Evolutionary conservation across 2,888 invertebrate genomes (phyloP), one percentile per base, ranked within the genome.

Genomic region (Megamerina dolium): DNA sequence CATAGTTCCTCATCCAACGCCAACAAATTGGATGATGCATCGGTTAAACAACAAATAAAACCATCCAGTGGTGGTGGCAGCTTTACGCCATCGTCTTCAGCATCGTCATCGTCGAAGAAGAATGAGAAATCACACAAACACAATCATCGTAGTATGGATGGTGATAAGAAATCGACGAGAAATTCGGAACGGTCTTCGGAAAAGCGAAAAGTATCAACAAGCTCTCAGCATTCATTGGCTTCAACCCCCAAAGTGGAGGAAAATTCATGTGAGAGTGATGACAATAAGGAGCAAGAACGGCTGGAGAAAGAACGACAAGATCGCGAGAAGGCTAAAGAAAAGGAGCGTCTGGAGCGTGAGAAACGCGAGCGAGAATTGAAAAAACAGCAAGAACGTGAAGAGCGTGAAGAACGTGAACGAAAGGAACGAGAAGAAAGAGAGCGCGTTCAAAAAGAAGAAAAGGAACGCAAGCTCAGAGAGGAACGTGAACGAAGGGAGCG

Each of bases 351-450:
- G 21, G 27, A 42, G 31, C 37, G 44, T 9, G 44, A 46, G 21
- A 35, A 50, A 21, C 41, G 46, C 5, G 56, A 58, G 27, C 43
- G 49, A n/a, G 52, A 53, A 27, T 52, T 49, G 26, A 46, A 45
- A 37, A 54, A 55, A 34, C 51, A 66, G 26, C 66, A 59, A 46
- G 65, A 52, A 27, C 54, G 49, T 8, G 46, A 47, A 49, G 64
- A 57, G 55, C 56, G 71, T 48, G 69, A 66, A 50, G 71, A 70
- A 52, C 70, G 67, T 42, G 58, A 61, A 23, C 56, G 57, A 9
- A 61, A 63, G 34, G 47, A 53, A 31, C 48, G 52, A 19, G 57
- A 58, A 51, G 48, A 66, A 26, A 65, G 60, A 46, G 65, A 52
- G 29, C 54, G 48, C 6, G 46, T 47, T 49, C 64, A 57, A 55